These are phyloP conservation scores for Gracilinanus agilis DNA, from an alignment of 2,113 vertebrate genomes.

Conservation along the genomic window DNA sequence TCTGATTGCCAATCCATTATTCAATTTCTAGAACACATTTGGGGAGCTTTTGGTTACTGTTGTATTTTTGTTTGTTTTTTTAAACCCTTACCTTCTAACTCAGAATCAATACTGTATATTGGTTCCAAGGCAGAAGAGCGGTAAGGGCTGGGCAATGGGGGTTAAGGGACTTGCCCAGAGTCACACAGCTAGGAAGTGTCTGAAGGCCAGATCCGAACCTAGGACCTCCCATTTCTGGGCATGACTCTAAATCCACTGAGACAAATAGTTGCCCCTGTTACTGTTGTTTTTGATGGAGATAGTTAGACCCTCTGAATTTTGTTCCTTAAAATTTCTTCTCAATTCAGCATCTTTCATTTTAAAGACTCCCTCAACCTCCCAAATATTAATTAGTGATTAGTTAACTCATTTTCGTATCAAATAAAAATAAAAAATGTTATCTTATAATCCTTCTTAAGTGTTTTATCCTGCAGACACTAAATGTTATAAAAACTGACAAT, in stretches of 20 bases:
- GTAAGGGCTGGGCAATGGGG: no score
- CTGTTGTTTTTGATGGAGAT: not conserved
- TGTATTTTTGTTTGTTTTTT: not conserved
- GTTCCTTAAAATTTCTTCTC: slow-evolving; percentile 15
- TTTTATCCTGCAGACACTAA: not conserved
- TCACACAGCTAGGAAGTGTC: no score
- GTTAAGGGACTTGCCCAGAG: no score
- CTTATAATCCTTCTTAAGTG: not conserved
- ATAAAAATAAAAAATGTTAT: slow-evolving; percentile 8
- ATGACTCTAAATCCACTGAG: no score
- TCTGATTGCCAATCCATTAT: not conserved
- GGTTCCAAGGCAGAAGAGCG: no score
- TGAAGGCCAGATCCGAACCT: no score
- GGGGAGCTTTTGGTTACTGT: not conserved
- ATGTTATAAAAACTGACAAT: not conserved
- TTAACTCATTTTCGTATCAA: not conserved
- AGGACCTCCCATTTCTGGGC: no score
- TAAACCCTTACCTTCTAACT: no score
- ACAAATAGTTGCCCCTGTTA: no score
- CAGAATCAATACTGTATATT: no score
- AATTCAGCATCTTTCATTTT: slow-evolving; percentile 23
- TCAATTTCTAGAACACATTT: not conserved
- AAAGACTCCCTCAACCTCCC: not conserved
- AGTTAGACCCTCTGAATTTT: not conserved
- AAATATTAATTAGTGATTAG: slow-evolving; percentile 1